Evolutionary conservation across 2,113 vertebrate genomes (phyloP).

Genomic region (Ctenodactylus gundi): DNA sequence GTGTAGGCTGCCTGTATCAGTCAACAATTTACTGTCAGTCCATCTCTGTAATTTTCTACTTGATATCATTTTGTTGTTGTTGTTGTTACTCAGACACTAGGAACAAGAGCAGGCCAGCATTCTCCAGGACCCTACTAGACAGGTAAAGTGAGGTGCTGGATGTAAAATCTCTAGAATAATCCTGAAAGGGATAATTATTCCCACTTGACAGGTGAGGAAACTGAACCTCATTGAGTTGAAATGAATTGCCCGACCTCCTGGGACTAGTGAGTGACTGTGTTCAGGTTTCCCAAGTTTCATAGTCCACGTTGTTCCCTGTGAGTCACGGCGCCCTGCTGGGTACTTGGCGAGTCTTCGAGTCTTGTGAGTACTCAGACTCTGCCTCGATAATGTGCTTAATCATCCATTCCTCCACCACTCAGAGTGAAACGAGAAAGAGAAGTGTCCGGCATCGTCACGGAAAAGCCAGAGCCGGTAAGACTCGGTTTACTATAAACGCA

Average conservation of each 20-base stretch:
- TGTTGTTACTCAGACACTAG: not conserved
- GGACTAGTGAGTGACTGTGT: not conserved
- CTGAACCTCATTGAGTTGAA: not conserved
- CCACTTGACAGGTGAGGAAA: conserved; percentile 14
- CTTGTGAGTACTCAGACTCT: not conserved
- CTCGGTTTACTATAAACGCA: not conserved
- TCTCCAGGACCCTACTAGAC: not conserved
- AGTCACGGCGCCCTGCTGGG: not conserved
- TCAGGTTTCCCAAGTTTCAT: not conserved
- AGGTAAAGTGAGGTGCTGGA: not conserved
- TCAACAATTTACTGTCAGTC: not conserved
- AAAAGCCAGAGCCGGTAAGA: not conserved
- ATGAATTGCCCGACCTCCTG: not conserved
- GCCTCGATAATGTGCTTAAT: conserved; percentile 7
- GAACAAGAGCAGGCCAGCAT: not conserved
- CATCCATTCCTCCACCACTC: not conserved
- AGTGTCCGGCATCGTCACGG: not conserved
- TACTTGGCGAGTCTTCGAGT: not conserved
- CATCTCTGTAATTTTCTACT: not conserved
- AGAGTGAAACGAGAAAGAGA: not conserved
- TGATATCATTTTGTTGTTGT: not conserved
- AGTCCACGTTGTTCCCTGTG: not conserved
- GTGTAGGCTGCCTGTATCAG: not conserved
- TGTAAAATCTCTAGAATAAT: not conserved
- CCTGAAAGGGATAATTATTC: not conserved